Conservation (phyloP, 53 echinoderm and acorn worm species). For the Paelopatides confundens region DNA sequence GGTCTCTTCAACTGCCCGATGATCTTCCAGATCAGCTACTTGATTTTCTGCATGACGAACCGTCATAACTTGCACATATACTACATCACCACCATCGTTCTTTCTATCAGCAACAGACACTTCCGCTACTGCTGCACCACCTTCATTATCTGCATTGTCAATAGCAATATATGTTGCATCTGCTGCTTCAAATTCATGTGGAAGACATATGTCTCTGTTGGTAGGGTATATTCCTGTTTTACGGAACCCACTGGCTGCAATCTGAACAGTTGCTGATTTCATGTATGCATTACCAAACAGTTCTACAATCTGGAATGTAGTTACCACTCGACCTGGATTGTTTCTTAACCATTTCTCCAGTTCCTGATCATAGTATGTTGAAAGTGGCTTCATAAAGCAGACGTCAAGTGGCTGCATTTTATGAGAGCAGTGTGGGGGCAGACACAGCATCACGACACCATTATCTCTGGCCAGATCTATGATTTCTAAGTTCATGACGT, state of each 20-base stretch:
- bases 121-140: constrained; percentile 28
- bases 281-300: not conserved
- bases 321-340: constrained; percentile 1
- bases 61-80: too few relatives aligned
- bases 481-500: not conserved
- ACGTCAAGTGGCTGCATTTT: constrained; percentile 14
- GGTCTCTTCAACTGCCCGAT: not conserved
- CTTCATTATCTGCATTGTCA: constrained; percentile 36
- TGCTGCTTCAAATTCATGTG: not conserved
- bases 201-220: not conserved
- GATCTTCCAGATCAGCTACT: constrained; percentile 38
- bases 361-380: constrained; percentile 19
- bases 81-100: too few relatives aligned
- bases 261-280: constrained; percentile 1
- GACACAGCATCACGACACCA: not conserved
- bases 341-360: not conserved
- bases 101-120: constrained; percentile 35
- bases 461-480: not conserved
- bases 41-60: constrained; percentile 3
- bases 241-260: not conserved
- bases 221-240: not conserved
- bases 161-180: too few relatives aligned
- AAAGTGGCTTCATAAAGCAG: constrained; percentile 3
- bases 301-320: not conserved
- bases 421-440: not conserved